phyloP scores from a whole-genome alignment of 2,797 vertebrate species.

The Ispidina picta region DNA sequence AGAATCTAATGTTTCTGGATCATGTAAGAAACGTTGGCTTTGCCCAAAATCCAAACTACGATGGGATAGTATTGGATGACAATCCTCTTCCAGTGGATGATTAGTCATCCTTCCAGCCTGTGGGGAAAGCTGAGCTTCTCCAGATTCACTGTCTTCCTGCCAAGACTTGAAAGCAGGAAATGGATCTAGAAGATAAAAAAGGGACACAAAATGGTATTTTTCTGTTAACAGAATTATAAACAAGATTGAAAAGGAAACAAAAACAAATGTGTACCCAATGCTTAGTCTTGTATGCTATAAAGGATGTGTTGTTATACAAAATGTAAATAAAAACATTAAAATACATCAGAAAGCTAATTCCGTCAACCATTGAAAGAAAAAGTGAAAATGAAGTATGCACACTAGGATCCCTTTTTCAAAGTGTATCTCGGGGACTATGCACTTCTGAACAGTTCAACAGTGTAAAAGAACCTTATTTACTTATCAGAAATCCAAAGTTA shows the following conservation, averaged over 20 bases:
- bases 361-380: slow-evolving; percentile 53
- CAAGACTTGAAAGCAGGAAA: slow-evolving; percentile 95
- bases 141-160: slow-evolving; percentile 93
- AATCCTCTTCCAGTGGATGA: slow-evolving; percentile 88
- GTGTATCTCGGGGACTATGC: slow-evolving; percentile 40
- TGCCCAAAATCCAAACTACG: slow-evolving; percentile 95
- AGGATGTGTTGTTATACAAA: slow-evolving; percentile 58
- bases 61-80: slow-evolving; percentile 87
- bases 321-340: slow-evolving; percentile 58
- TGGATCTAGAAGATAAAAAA: slow-evolving; percentile 83
- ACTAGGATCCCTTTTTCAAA: slow-evolving; percentile 70
- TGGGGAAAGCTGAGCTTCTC: slow-evolving; percentile 95
- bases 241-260: slow-evolving; percentile 12
- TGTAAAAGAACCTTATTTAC: not conserved
- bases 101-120: slow-evolving; percentile 93
- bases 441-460: slow-evolving; percentile 8
- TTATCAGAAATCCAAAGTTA: not conserved
- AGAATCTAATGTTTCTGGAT: slow-evolving; percentile 87
- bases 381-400: slow-evolving; percentile 54
- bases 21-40: slow-evolving; percentile 90
- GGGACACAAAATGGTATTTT: slow-evolving; percentile 57
- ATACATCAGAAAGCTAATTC: slow-evolving; percentile 60
- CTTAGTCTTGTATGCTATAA: slow-evolving; percentile 57
- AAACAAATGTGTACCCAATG: not conserved
- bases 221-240: slow-evolving; percentile 21